Conservation (phyloP, 2,888 invertebrate genomes). For the Notocelia uddmanniana region DNA sequence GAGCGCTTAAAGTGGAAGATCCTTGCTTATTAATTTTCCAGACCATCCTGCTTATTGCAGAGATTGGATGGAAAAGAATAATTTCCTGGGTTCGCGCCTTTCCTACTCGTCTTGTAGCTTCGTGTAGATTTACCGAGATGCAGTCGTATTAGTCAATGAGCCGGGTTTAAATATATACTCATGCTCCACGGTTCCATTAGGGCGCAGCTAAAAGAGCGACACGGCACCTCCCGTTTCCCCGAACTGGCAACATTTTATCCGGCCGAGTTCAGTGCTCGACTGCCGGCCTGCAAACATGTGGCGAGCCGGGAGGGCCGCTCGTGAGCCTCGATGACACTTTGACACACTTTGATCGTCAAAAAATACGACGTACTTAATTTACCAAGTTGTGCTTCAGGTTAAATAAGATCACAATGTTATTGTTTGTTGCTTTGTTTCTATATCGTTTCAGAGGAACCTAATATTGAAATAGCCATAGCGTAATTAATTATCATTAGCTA, state of each 20-base stretch:
- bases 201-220: slow-evolving; percentile 57
- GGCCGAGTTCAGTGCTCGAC: slow-evolving; percentile 73
- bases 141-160: slow-evolving; percentile 57
- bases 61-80: slow-evolving; percentile 23
- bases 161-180: slow-evolving; percentile 56
- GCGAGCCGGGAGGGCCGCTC: slow-evolving; percentile 42
- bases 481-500: slow-evolving; percentile 9
- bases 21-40: slow-evolving; percentile 48
- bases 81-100: slow-evolving; percentile 45
- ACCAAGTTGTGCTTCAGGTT: neutral
- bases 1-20: slow-evolving; percentile 45
- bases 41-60: slow-evolving; percentile 34
- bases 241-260: slow-evolving; percentile 73
- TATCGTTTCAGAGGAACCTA: slow-evolving; percentile 16
- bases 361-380: slow-evolving; percentile 6
- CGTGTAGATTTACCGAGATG: slow-evolving; percentile 52
- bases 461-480: neutral
- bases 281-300: slow-evolving; percentile 64
- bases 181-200: slow-evolving; percentile 58
- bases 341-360: slow-evolving; percentile 44
- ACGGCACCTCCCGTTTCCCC: slow-evolving; percentile 69
- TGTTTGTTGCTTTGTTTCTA: neutral
- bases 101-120: slow-evolving; percentile 50
- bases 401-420: neutral
- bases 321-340: slow-evolving; percentile 43